Evolutionary conservation across 2,888 invertebrate species (phyloP).

Genomic region (Acronicta aceris): DNA sequence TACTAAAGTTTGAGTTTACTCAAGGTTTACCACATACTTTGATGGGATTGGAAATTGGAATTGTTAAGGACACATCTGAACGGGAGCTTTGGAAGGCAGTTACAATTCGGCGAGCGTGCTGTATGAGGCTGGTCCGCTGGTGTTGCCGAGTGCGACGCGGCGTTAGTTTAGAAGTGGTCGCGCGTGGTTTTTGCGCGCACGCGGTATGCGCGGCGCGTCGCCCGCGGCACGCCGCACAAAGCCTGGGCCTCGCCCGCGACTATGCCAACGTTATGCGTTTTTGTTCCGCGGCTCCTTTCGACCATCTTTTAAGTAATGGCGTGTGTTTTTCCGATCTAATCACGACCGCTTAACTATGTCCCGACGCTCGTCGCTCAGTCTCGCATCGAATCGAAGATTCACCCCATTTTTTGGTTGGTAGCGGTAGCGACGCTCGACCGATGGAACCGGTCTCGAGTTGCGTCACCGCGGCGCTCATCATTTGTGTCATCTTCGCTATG

Average conservation of each 20-base stretch:
- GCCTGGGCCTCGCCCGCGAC: slow-evolving; percentile 54
- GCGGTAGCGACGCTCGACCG: slow-evolving; percentile 39
- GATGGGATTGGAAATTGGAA: too few species aligned
- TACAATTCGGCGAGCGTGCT: slow-evolving; percentile 8
- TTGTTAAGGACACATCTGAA: too few species aligned
- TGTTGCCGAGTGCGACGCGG: slow-evolving; percentile 2
- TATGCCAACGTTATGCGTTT: slow-evolving; percentile 71
- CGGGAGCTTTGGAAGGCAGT: not conserved
- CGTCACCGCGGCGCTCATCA: slow-evolving; percentile 38
- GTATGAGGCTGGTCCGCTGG: slow-evolving; percentile 19
- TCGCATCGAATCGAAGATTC: slow-evolving; percentile 61
- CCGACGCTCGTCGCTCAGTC: slow-evolving; percentile 42
- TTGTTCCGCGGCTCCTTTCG: slow-evolving; percentile 75
- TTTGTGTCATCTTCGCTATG: slow-evolving; percentile 25
- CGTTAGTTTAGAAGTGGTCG: slow-evolving; percentile 26
- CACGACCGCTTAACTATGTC: slow-evolving; percentile 69
- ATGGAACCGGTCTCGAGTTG: slow-evolving; percentile 56
- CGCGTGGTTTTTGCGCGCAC: slow-evolving; percentile 37
- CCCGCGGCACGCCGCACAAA: slow-evolving; percentile 56
- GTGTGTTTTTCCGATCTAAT: slow-evolving; percentile 74
- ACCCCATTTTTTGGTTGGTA: slow-evolving; percentile 68
- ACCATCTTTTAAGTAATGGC: slow-evolving; percentile 76
- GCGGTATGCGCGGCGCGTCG: slow-evolving; percentile 46
- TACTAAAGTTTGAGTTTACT: too few species aligned
- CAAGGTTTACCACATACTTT: too few species aligned